Evolutionary conservation across 2,113 vertebrate genomes (phyloP).

Genomic region (Nyctereutes procyonoides): DNA sequence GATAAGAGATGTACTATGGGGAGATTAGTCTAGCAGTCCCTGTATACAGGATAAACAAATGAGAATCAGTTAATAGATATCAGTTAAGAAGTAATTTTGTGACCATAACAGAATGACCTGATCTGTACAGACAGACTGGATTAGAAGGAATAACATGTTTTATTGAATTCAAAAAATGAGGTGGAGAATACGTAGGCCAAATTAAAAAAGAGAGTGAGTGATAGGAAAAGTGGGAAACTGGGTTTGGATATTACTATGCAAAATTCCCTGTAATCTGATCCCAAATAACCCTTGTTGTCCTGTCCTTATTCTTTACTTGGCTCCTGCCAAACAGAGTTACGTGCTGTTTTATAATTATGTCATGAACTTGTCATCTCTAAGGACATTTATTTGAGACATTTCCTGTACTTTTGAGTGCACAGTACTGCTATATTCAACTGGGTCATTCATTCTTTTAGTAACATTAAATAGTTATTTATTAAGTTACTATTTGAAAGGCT

Average conservation of each 20-base stretch:
- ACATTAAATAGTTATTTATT: background rate
- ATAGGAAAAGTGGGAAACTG: background rate
- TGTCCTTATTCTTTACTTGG: background rate
- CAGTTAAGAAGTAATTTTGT: constrained; percentile 27
- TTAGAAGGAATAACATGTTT: background rate
- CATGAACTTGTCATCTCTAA: background rate
- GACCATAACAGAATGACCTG: background rate
- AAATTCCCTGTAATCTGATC: background rate
- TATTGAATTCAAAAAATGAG: background rate
- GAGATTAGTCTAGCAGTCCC: background rate
- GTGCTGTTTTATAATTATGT: background rate
- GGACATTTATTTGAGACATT: background rate
- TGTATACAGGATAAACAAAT: background rate
- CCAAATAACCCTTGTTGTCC: background rate
- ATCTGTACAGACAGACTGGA: background rate
- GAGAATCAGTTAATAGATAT: background rate
- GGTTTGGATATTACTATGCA: background rate
- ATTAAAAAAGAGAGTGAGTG: background rate
- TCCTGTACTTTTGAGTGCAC: background rate
- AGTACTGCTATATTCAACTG: background rate
- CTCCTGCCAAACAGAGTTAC: background rate
- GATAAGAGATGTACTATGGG: background rate
- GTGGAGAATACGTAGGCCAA: background rate
- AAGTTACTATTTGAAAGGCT: background rate
- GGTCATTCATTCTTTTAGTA: background rate